Evolutionary conservation across 2,888 invertebrate genomes (phyloP).

Genomic region (Anticlea derivata): DNA sequence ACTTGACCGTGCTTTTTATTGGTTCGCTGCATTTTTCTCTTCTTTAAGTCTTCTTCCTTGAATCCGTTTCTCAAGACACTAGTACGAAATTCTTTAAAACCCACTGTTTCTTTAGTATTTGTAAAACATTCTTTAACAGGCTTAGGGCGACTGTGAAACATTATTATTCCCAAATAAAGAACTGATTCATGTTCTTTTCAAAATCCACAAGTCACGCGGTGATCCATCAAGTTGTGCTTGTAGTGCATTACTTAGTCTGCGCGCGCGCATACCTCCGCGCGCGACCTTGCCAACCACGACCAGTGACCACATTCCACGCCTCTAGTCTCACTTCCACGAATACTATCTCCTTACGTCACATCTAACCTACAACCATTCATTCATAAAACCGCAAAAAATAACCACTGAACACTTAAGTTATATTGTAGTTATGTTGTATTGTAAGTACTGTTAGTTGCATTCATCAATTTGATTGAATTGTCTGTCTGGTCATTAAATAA

Average conservation of each 20-base stretch:
- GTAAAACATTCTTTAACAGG: too few species aligned
- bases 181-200: neutral
- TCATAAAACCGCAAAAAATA: constrained; percentile 52
- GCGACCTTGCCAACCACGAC: constrained; percentile 53
- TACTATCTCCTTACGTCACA: constrained; percentile 39
- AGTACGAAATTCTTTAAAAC: too few species aligned
- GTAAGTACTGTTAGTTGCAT: too few species aligned
- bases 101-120: too few species aligned
- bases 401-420: neutral
- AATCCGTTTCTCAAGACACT: too few species aligned
- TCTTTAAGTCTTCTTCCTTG: too few species aligned
- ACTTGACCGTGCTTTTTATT: too few species aligned
- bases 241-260: constrained; percentile 28
- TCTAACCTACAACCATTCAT: constrained; percentile 44
- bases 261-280: constrained; percentile 48
- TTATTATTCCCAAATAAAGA: neutral
- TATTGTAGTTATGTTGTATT: neutral
- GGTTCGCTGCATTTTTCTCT: too few species aligned
- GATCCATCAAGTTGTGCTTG: constrained; percentile 6
- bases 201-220: constrained; percentile 7
- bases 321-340: constrained; percentile 42
- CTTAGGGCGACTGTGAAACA: too few species aligned
- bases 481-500: constrained; percentile 30
- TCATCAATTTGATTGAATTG: constrained; percentile 35
- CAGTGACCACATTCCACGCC: constrained; percentile 49